Conservation (phyloP, 2,888 invertebrate genomes). For the Caenorhabditis doughertyi region DNA sequence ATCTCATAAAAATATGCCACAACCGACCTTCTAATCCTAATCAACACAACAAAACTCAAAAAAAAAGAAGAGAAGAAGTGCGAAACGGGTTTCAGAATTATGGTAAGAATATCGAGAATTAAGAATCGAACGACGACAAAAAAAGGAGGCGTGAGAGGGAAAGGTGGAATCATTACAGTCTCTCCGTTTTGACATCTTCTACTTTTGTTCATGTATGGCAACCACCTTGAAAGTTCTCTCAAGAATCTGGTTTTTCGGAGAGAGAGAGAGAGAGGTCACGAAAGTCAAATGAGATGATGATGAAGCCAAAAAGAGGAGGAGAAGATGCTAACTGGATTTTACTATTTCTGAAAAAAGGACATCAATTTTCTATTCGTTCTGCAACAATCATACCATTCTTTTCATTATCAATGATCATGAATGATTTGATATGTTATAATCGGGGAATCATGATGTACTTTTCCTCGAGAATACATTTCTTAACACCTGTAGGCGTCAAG, state of each 20-base stretch:
- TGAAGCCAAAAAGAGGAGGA: neutral
- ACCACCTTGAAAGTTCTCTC: conserved; percentile 38
- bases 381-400: neutral
- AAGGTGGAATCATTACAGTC: conserved; percentile 43
- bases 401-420: conserved; percentile 13
- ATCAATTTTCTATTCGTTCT: neutral
- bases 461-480: neutral
- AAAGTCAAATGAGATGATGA: neutral
- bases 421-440: conserved; percentile 7
- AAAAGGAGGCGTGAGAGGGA: neutral
- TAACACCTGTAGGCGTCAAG: conserved; percentile 25
- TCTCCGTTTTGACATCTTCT: conserved; percentile 39
- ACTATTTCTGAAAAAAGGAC: conserved; percentile 4
- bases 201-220: conserved; percentile 42
- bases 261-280: conserved; percentile 35
- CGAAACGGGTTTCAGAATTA: conserved; percentile 41
- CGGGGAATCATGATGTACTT: too few relatives aligned
- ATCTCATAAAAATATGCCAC: neutral
- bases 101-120: conserved; percentile 17
- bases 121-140: conserved; percentile 20
- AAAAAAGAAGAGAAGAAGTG: neutral
- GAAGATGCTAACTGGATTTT: conserved; percentile 38
- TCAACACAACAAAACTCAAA: conserved; percentile 20
- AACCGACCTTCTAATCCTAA: neutral
- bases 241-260: conserved; percentile 57